A percentile compares a stretch with the other conserved stretches of the same genome.
Evolutionary conservation across 2,797 vertebrate species (phyloP).

Genomic region (Aphelocoma californica): DNA sequence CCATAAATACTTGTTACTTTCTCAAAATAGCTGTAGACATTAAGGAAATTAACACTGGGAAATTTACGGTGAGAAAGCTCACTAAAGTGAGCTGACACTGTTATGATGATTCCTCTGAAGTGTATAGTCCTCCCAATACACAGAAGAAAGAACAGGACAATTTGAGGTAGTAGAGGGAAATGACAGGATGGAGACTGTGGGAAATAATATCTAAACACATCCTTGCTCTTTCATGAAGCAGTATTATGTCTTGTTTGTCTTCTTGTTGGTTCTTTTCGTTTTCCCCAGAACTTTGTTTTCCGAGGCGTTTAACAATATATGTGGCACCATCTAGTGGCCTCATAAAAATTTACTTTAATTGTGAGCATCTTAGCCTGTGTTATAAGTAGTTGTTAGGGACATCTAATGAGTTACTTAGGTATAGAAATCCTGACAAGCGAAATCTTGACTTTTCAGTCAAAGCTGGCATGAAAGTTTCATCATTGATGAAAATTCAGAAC

Average conservation of each 20-base stretch:
- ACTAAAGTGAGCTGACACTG: not conserved
- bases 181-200: not conserved
- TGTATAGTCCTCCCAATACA: fast-evolving
- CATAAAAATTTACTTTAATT: not conserved
- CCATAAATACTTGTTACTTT: not conserved
- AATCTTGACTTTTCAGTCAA: not conserved
- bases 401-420: not conserved
- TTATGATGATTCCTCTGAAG: not conserved
- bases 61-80: not conserved
- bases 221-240: not conserved
- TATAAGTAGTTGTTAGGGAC: not conserved
- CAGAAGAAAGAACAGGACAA: not conserved
- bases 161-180: not conserved
- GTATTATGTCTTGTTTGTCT: not conserved
- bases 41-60: not conserved
- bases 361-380: not conserved
- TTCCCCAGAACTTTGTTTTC: not conserved
- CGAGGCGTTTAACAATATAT: not conserved
- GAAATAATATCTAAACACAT: not conserved
- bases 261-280: not conserved
- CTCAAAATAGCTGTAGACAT: not conserved
- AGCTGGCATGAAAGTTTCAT: fast-evolving
- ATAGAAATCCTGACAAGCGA: not conserved
- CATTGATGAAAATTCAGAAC: not conserved
- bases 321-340: constrained; percentile 54